Evolutionary conservation across 1,140 invertebrate genomes (phyloP), one percentile per base, ranked within the genome.

Genomic region (Periplaneta americana): DNA sequence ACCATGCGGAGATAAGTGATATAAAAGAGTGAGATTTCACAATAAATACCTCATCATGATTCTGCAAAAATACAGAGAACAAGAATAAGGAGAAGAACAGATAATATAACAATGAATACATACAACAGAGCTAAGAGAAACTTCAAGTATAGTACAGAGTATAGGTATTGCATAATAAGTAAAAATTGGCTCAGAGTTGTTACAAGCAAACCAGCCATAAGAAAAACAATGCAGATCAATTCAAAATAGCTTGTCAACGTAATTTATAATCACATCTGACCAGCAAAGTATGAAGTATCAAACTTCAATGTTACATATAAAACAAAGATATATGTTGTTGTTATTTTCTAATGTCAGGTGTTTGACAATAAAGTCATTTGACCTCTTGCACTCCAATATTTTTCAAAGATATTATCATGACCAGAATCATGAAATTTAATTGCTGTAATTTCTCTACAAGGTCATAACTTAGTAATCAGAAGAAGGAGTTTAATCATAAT

Each of bases 21-120:
- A 66, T 66, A 66, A 66, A 66, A 35, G 36, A 39, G 37, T 78
- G 48, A 34, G n/a, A 37, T 78, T 74, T 78, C 28, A 78, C 76
- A 32, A 78, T 79, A 82, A 85, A 84, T 85, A 86, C 84, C 84
- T 85, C 84, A 80, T 83, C 83, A 85, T 86, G 85, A 80, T 84
- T 86, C 85, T 86, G 85, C 81, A 84, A 85, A 82, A 83, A 84
- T 66, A 81, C 78, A 84, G 82, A 84, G 83, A 83, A 79, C n/a
- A 80, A 82, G 74, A 82, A 82, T 78, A 82, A 79, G 75, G 78
- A 81, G 78, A 82, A 84, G 81, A 79, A 35, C 17, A 39, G 33
- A 34, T 22, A 39, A 39, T 36, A 79, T 75, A 39, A 34, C 32
- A 34, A 34, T 35, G 66, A 66, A 11, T 66, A 66, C 22, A 66